A percentile compares a stretch with the other conserved stretches of the same genome.
phyloP scores from a whole-genome alignment of 2,888 invertebrate species.

The Sisyra terminalis region DNA sequence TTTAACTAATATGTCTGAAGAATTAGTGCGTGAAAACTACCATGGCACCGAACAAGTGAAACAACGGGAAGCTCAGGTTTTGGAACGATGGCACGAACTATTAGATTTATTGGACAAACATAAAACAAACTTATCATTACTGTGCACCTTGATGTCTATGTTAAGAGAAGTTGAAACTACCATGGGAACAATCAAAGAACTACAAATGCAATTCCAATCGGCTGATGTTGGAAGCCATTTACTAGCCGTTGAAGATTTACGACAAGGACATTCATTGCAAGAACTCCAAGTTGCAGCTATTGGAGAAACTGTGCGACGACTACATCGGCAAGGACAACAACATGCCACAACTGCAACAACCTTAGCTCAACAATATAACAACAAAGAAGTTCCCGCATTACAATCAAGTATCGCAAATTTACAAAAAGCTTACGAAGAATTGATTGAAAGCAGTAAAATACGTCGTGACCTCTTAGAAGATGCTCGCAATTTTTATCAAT shows the following conservation, averaged over 20 bases:
- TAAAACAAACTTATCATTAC: conserved; percentile 52
- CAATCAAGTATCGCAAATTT: conserved; percentile 59
- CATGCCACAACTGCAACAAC: conserved; percentile 14
- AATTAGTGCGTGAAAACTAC: conserved; percentile 81
- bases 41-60: conserved; percentile 71
- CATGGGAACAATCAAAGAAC: conserved; percentile 62
- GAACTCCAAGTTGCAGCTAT: conserved; percentile 82
- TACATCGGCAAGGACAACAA: conserved; percentile 35
- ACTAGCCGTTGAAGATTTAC: conserved; percentile 82
- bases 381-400: conserved; percentile 41
- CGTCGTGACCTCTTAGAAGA: conserved; percentile 78
- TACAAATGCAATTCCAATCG: conserved; percentile 65
- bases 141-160: conserved; percentile 75
- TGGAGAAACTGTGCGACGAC: conserved; percentile 66
- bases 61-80: conserved; percentile 44
- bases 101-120: conserved; percentile 74
- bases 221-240: conserved; percentile 88
- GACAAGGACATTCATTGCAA: conserved; percentile 86
- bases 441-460: conserved; percentile 53
- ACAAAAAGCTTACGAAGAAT: conserved; percentile 56
- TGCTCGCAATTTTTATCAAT: conserved; percentile 85
- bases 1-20: conserved; percentile 83
- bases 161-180: conserved; percentile 86
- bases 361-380: conserved; percentile 29
- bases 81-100: conserved; percentile 74